Base-by-base conservation (phyloP, 2,888 invertebrate genomes). In the Drosophila prostipennis region DNA sequence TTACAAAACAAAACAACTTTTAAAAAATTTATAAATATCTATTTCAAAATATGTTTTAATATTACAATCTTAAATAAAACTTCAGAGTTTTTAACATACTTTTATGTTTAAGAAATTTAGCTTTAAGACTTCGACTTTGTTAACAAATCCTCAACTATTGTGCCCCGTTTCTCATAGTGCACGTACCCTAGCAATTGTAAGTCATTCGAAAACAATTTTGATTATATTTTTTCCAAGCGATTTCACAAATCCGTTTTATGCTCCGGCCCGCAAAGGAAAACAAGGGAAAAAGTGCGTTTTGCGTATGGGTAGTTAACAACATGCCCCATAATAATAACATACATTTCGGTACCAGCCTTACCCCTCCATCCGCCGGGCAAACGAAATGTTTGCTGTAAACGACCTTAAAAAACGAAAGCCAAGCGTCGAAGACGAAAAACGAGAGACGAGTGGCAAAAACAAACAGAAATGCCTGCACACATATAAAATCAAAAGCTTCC, bases 211-310 rank as follows among this genome's bases (percentile, higher is more conserved):
- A 89, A 84, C 89, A 89, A 87, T 89, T 86, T 87, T 85, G 89
- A 87, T 89, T 89, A 82, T 89, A 80, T 88, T 89, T 86, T 89
- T 89, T 89, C 89, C 88, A 80, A 89, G 63, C 89, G 88, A 89
- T 89, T 89, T 89, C 85, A 81, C 85, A 89, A 89, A 89, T 86
- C 80, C 79, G 79, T 79, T 79, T 85, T 81, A 87, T 88, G 82
- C 77, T 74, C 72, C 75, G 59, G 57, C 76, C 37, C 61, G 52
- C 32, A 11, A 45, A 39, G 46, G 34, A 39, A 23, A 29, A 40
- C 3, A 14, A n/a, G 45, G 55, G 52, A 64, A 69, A 64, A 69
- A 77, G 68, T 64, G 77, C 75, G 72, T 78, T 84, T 72, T 83
- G 83, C 86, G 79, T 86, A 86, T 80, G 79, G 78, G 86, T 87